These are phyloP conservation scores for Chloropsis cyanopogon DNA, from an alignment of 2,113 vertebrate species.

Conservation along the genomic window DNA sequence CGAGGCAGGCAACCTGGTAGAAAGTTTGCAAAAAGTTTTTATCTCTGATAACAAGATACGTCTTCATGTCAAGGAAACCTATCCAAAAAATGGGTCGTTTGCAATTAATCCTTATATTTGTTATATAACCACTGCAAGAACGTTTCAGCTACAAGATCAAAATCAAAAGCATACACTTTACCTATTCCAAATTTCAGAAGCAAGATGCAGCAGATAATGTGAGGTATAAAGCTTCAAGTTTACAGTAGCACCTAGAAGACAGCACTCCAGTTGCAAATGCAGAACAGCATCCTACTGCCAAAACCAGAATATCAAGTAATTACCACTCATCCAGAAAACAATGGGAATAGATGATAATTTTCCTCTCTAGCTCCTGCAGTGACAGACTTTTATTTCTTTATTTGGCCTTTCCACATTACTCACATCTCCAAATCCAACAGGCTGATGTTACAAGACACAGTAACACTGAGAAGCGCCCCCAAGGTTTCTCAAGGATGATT, in stretches of 20 bases:
- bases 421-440: neutral
- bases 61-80: neutral
- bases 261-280: neutral
- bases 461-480: neutral
- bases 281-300: neutral
- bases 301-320: neutral
- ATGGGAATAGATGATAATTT: neutral
- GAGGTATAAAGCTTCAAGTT: neutral
- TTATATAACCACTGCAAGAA: neutral
- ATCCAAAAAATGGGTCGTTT: neutral
- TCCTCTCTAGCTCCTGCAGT: neutral
- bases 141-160: neutral
- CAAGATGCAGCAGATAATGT: neutral
- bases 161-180: neutral
- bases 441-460: neutral
- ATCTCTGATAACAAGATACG: neutral
- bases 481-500: neutral
- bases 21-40: neutral
- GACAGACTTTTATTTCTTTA: neutral
- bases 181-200: neutral
- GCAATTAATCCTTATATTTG: neutral
- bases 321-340: neutral
- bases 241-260: neutral
- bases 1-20: neutral
- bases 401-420: neutral